phyloP scores from a whole-genome alignment of 2,113 vertebrate species.

The Beaufortia kweichowensis region DNA sequence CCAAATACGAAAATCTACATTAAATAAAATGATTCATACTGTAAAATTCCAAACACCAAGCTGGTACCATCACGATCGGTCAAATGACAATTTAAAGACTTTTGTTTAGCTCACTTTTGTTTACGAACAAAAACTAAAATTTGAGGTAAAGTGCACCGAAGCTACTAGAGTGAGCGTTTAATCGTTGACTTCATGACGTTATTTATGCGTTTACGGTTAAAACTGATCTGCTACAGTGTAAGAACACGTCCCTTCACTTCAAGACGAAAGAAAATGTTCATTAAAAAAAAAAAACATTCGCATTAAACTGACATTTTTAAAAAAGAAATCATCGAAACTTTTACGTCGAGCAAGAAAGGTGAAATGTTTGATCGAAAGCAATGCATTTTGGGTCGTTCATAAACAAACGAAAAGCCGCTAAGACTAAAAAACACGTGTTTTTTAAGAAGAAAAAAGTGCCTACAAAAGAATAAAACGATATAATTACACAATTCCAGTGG shows the following conservation, averaged over 20 bases:
- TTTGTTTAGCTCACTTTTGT: background rate
- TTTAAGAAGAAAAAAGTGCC: background rate
- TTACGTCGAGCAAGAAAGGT: background rate
- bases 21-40: background rate
- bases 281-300: background rate
- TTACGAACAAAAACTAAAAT: background rate
- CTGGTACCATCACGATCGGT: background rate
- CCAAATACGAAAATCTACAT: background rate
- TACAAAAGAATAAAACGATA: conserved; percentile 4
- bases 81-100: background rate
- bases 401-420: background rate
- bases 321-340: background rate
- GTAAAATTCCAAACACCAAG: background rate
- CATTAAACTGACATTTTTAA: background rate
- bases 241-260: conserved; percentile 4
- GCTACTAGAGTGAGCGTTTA: background rate
- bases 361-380: background rate
- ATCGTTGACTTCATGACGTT: background rate
- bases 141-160: conserved; percentile 28
- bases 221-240: conserved; percentile 10
- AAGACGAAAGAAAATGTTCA: background rate
- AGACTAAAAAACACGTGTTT: background rate
- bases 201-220: background rate
- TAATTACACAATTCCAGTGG: conserved; percentile 11
- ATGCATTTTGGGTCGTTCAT: background rate